A percentile compares a stretch with the other conserved stretches of the same genome.
These are phyloP conservation scores for Discoglossus pictus DNA, from an alignment of 2,797 vertebrate species.

Conservation along the genomic window DNA sequence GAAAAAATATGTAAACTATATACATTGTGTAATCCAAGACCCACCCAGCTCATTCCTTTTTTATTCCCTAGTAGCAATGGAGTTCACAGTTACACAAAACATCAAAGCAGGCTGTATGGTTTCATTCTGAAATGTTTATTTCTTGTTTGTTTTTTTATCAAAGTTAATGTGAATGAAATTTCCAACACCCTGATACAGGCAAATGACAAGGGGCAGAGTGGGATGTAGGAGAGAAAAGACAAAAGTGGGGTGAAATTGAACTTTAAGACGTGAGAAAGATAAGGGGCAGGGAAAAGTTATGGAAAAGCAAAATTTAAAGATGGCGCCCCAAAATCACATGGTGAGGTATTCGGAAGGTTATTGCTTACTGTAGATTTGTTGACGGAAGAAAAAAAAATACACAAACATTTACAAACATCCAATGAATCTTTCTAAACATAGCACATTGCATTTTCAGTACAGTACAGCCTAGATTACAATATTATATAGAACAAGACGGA, in stretches of 20 bases:
- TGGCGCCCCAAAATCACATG: background rate
- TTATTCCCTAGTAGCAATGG: no score
- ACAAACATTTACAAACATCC: constrained; percentile 32
- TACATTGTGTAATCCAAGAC: no score
- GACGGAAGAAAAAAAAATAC: constrained; percentile 59
- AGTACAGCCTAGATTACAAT: constrained; percentile 47
- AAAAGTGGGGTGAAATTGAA: background rate
- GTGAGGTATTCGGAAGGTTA: constrained; percentile 58
- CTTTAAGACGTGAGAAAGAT: background rate
- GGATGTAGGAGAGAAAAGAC: constrained; percentile 12
- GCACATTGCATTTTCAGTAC: constrained; percentile 42
- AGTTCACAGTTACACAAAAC: no score
- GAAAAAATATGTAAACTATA: no score
- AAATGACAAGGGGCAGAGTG: constrained; percentile 56
- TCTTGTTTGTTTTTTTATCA: constrained; percentile 71
- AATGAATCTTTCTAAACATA: constrained; percentile 50
- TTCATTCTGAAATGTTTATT: constrained; percentile 90
- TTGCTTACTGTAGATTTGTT: constrained; percentile 37
- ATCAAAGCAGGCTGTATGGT: constrained; percentile 61
- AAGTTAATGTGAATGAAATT: constrained; percentile 63
- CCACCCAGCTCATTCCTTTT: no score
- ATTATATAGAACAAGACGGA: constrained; percentile 46
- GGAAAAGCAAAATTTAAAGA: background rate
- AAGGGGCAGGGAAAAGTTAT: background rate
- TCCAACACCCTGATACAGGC: constrained; percentile 63